Base-by-base conservation (phyloP, 2,797 vertebrate genomes). In the Melanotaenia pygmaea region DNA sequence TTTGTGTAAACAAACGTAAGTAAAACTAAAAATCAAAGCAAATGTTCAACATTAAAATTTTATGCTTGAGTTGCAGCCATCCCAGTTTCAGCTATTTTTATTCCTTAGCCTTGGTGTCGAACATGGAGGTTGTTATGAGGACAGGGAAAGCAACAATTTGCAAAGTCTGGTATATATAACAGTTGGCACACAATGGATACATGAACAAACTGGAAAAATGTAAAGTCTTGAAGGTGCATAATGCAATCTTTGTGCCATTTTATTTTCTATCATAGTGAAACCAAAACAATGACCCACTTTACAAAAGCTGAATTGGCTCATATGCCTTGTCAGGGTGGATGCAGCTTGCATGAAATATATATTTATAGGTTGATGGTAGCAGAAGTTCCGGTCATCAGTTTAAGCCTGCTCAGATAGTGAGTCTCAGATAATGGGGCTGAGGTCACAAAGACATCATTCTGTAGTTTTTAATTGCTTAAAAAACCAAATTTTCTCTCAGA, bases 311-410 rank as follows among this genome's bases (percentile, higher is more conserved):
- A 40, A 35, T 72, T 35, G 74, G 72, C 50, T 65, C 11, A 64
- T 58, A 54, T 35, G 9, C 4, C 16, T 45, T 45, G 56, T 51
- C 10, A 2, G 45, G 50, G 26, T 65, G 61, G 53, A 65, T 24
- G 63, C 38, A 22, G 26, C 68, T 80, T 54, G 62, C 43, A 5
- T 53, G 68, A 20, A 1, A 0, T 1, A 7, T 74, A 56, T 88
- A 89, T 88, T 88, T 83, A 78, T 88, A 83, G 88, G 59, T 3
- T 34, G 67, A 26, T 26, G 67, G 77, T 0, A 72, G 74, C 78
- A 86, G 77, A 77, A 67, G 79, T 74, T 73, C 45, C 67, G 79
- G 79, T 68, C 65, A n/a, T 77, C 78, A 77, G 59, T 47, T 70
- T 34, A 67, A 4, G 77, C 75, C 64, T 69, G 84, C 74, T 26